phyloP scores from a whole-genome alignment of 2,113 vertebrate species.

The Rhynchomys soricoides region DNA sequence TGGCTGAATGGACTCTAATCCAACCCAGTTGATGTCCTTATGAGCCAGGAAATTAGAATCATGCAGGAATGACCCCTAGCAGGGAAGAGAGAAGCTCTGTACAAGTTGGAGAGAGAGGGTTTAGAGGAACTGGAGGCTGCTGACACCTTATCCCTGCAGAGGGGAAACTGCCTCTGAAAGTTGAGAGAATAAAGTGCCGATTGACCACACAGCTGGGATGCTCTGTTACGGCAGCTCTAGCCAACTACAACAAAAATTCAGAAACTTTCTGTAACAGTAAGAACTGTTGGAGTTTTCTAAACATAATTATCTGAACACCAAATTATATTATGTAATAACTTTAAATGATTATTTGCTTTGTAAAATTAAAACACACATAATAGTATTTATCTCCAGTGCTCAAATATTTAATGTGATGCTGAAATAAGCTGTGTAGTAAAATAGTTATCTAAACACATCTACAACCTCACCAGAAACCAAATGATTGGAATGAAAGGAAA shows the following conservation, averaged over 20 bases:
- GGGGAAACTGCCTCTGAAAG: not conserved
- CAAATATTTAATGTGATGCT: slow-evolving; percentile 27
- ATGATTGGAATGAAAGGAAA: not conserved
- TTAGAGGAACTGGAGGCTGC: not conserved
- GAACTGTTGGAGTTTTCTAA: slow-evolving; percentile 1
- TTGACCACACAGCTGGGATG: not conserved
- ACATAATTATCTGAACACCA: not conserved
- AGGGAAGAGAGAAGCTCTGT: not conserved
- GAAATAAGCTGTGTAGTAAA: not conserved
- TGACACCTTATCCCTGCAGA: too few relatives aligned
- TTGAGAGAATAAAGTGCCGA: not conserved
- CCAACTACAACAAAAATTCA: not conserved
- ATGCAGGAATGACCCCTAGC: not conserved
- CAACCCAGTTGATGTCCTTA: not conserved
- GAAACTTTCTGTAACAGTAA: not conserved
- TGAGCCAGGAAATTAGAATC: not conserved
- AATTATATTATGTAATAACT: not conserved
- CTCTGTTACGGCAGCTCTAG: not conserved
- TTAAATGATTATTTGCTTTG: not conserved
- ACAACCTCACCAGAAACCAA: not conserved
- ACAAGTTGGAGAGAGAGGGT: not conserved
- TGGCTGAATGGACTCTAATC: not conserved
- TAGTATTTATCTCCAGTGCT: not conserved
- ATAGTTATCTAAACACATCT: not conserved
- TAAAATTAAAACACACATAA: not conserved